Evolutionary conservation across 37 sponge, comb jelly and placozoan genomes (phyloP).

Genomic region (Tethya wilhelma): DNA sequence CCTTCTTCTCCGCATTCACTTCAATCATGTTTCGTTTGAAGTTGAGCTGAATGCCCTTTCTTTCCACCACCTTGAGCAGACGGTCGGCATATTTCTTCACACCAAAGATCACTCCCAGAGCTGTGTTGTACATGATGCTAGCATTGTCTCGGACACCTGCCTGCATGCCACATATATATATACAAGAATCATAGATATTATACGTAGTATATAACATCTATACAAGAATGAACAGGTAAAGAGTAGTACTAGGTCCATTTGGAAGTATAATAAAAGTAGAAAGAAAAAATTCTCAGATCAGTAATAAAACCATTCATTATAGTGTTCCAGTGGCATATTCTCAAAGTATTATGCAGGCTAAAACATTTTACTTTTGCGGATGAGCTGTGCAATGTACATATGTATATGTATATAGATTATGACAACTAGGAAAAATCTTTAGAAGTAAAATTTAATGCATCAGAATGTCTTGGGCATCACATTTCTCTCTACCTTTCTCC

Average conservation of each 20-base stretch:
- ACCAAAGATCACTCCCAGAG: constrained; percentile 87
- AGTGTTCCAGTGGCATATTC: no score
- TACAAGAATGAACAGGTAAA: background rate
- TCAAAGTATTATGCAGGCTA: background rate
- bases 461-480: no score
- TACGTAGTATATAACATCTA: background rate
- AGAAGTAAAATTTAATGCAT: no score
- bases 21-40: constrained; percentile 69
- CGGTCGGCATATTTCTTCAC: constrained; percentile 90
- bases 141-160: constrained; percentile 67
- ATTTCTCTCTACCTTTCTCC: constrained; percentile 74
- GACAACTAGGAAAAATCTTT: no score
- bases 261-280: background rate
- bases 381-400: no score
- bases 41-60: constrained; percentile 66
- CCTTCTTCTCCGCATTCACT: constrained; percentile 47
- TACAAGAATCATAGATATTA: background rate
- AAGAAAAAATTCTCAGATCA: no score
- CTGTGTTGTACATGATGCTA: constrained; percentile 73
- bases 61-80: constrained; percentile 64
- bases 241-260: background rate
- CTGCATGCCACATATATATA: constrained; percentile 26
- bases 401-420: no score
- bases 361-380: background rate
- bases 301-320: no score